Evolutionary conservation across 2,113 vertebrate species (phyloP), one percentile per base, ranked within the genome.

Genomic region (Leucopsar rothschildi): DNA sequence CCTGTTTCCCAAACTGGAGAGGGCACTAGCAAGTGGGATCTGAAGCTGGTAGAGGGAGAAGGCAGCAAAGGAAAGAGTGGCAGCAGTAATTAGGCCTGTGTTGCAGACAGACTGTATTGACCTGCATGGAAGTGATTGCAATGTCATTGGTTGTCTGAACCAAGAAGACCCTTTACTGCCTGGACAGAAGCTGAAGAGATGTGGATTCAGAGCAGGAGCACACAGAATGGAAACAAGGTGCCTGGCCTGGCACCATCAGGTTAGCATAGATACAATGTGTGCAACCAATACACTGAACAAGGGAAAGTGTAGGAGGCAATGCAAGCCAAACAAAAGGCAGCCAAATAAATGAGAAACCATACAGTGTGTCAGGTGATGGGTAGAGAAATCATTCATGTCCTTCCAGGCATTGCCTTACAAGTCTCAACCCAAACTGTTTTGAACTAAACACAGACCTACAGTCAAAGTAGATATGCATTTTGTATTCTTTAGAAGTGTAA

Each of bases 381-480:
- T 27, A 66, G 35, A 40, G 20, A 75, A 89, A 68, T 59, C 16
- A 47, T 14, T 79, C 19, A 44, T 42, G 50, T 27, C 25, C 42
- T 88, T 70, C 42, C 8, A 17, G 24, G 25, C 33, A 17, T 13
- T 0, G 0, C n/a, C 20, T 65, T 49, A 20, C 1, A 23, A 61
- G 15, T 35, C 33, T 66, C 47, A 86, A 19, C 6, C 33, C 11
- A 8, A 40, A 22, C 18, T 55, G 15, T 61, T 88, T 21, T 20
- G 6, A 29, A 23, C 33, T 42, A 57, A 83, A 24, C 37, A 37
- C 0, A 0, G 9, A 65, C 20, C 39, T 50, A 25, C 24, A 56
- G 52, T 60, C 77, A 83, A 75, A 75, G 65, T 17, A 86, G 40
- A 75, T 25, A 40, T 5, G 24, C 7, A 39, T 45, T 60, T 70